These are phyloP conservation scores for Chloroclystis v-ata DNA, from an alignment of 2,888 invertebrate genomes.

Conservation along the genomic window DNA sequence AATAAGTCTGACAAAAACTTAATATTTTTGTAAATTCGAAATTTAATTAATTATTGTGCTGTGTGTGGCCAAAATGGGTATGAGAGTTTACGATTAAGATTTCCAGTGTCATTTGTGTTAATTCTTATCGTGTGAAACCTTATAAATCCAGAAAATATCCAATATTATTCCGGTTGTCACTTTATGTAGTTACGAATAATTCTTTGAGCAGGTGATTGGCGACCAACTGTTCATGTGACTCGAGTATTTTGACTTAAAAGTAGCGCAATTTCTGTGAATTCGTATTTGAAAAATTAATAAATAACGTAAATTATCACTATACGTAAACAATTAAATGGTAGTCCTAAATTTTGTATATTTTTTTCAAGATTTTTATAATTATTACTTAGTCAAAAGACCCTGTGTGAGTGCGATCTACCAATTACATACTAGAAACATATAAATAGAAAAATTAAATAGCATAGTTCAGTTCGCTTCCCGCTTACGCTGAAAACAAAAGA, in stretches of 20 bases:
- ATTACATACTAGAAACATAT: no score
- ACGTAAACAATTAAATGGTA: no score
- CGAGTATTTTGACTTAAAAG: slow-evolving; percentile 31
- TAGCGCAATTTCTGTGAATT: neutral
- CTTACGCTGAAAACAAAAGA: no score
- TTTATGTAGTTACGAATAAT: neutral
- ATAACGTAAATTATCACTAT: no score
- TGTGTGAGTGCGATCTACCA: no score
- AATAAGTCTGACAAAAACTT: slow-evolving; percentile 28
- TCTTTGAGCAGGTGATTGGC: slow-evolving; percentile 26
- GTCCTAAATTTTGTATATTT: no score
- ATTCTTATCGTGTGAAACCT: no score
- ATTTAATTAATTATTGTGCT: neutral
- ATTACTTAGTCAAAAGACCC: no score
- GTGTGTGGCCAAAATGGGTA: slow-evolving; percentile 29
- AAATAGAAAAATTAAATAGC: no score
- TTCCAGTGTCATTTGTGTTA: neutral
- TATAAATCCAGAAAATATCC: no score
- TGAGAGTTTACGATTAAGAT: slow-evolving; percentile 13
- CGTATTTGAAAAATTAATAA: neutral
- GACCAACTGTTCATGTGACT: slow-evolving; percentile 51
- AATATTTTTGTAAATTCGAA: slow-evolving; percentile 6
- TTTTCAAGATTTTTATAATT: no score
- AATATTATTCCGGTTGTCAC: neutral
- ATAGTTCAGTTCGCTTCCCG: no score